A percentile compares a stretch with the other conserved stretches of the same genome.
phyloP scores from a whole-genome alignment of 2,797 vertebrate species.

The Hozukius guyotensis region DNA sequence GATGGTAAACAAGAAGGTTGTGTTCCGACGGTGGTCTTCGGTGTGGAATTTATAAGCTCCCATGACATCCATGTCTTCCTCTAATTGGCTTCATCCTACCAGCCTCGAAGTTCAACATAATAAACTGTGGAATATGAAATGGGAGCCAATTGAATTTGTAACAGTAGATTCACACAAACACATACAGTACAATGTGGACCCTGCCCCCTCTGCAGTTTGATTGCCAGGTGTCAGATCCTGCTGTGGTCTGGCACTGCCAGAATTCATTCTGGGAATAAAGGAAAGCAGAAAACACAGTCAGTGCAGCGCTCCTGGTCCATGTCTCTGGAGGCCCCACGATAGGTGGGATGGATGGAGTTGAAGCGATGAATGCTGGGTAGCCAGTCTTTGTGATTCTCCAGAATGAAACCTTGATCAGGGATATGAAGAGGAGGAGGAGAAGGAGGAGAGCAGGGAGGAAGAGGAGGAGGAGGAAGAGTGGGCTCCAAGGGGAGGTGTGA shows the following conservation, averaged over 20 bases:
- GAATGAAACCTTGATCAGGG: constrained; percentile 68
- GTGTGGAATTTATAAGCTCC: constrained; percentile 29
- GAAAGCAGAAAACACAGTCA: constrained; percentile 16
- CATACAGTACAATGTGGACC: background rate
- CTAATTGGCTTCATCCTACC: constrained; percentile 46
- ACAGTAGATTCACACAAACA: constrained; percentile 6
- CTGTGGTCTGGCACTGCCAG: constrained; percentile 19
- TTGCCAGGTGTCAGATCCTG: constrained; percentile 45
- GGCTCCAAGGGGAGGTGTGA: constrained; percentile 56
- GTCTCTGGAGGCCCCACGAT: constrained; percentile 44
- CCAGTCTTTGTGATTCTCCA: constrained; percentile 60
- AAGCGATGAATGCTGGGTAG: constrained; percentile 52
- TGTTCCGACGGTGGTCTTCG: background rate
- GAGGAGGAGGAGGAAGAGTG: constrained; percentile 19
- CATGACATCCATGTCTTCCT: constrained; percentile 26
- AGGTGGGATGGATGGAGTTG: constrained; percentile 44
- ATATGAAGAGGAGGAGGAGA: constrained; percentile 33
- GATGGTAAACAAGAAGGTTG: constrained; percentile 13
- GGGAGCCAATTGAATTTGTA: constrained; percentile 29
- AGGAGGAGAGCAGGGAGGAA: constrained; percentile 47
- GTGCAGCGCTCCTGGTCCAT: background rate
- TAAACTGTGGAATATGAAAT: constrained; percentile 40
- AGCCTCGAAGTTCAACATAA: constrained; percentile 22
- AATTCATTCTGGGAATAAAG: constrained; percentile 34
- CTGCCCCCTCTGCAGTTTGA: constrained; percentile 26